Percentiles rank a stretch among this genome's conserved stretches.
These are phyloP conservation scores for Forbesichthys agassizii DNA, from an alignment of 2,113 vertebrate genomes.

Conservation along the genomic window DNA sequence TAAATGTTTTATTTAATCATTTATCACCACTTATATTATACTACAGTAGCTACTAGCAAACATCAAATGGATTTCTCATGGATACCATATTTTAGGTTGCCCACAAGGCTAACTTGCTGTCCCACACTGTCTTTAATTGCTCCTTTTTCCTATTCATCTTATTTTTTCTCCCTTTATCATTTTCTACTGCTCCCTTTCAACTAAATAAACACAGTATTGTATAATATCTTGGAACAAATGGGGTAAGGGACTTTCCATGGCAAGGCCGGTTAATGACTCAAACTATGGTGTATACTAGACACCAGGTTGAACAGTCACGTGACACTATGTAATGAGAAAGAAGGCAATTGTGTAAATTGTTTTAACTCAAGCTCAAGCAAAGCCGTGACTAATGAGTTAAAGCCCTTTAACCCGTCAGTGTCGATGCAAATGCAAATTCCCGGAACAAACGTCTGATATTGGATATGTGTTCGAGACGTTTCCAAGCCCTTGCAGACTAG, in stretches of 20 bases:
- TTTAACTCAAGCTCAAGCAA: conserved; percentile 40
- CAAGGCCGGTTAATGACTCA: conserved; percentile 32
- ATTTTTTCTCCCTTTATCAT: not conserved
- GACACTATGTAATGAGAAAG: conserved; percentile 34
- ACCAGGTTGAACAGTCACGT: conserved; percentile 48
- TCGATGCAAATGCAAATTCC: conserved; percentile 1
- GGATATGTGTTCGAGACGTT: conserved; percentile 15
- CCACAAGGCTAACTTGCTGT: too few species aligned
- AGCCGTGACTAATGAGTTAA: conserved; percentile 15
- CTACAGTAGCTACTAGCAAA: not conserved
- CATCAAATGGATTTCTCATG: not conserved
- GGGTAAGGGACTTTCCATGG: conserved; percentile 38
- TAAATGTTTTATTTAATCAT: not conserved
- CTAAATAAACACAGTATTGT: conserved; percentile 20
- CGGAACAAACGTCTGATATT: conserved; percentile 1
- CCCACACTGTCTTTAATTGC: not conserved
- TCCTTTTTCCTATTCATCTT: conserved; percentile 9
- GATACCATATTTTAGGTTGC: too few species aligned
- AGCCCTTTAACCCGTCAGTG: conserved; percentile 1
- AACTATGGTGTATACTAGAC: conserved; percentile 15
- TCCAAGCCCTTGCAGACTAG: not conserved
- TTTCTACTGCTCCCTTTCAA: conserved; percentile 30
- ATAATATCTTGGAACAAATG: conserved; percentile 18
- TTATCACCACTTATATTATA: too few species aligned
- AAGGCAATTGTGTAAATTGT: conserved; percentile 43